phyloP scores from a whole-genome alignment of 2,113 vertebrate species.

The Entelurus aequoreus region DNA sequence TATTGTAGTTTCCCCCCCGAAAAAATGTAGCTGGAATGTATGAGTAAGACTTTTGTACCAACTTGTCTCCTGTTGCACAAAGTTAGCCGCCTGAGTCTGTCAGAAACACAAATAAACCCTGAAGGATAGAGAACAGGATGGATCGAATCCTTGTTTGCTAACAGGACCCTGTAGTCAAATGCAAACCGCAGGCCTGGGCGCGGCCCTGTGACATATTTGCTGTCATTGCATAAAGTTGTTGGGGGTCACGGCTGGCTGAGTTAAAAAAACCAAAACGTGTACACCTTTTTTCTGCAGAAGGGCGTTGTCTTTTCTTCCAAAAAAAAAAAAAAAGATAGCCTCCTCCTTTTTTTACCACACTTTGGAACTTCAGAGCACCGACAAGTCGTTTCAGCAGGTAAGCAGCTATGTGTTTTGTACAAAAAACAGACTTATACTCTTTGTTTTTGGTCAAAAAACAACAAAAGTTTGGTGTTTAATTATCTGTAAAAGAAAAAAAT shows the following conservation, averaged over 20 bases:
- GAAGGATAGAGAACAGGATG: not conserved
- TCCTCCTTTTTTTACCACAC: not conserved
- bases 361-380: constrained; percentile 5
- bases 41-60: constrained; percentile 2
- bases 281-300: not conserved
- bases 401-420: not conserved
- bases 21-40: no score
- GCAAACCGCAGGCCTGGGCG: constrained; percentile 16
- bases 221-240: not conserved
- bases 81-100: not conserved
- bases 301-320: not conserved
- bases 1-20: no score
- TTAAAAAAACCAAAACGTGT: constrained; percentile 21
- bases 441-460: not conserved
- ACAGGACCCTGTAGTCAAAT: not conserved
- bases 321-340: not conserved
- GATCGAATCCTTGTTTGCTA: not conserved
- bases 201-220: constrained; percentile 9
- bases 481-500: not conserved
- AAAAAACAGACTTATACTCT: not conserved
- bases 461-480: not conserved
- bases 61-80: constrained; percentile 31
- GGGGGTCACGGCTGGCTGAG: not conserved
- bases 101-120: constrained; percentile 9
- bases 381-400: constrained; percentile 38